phyloP scores from a whole-genome alignment of 2,888 invertebrate genomes.

The Hermodice carunculata region DNA sequence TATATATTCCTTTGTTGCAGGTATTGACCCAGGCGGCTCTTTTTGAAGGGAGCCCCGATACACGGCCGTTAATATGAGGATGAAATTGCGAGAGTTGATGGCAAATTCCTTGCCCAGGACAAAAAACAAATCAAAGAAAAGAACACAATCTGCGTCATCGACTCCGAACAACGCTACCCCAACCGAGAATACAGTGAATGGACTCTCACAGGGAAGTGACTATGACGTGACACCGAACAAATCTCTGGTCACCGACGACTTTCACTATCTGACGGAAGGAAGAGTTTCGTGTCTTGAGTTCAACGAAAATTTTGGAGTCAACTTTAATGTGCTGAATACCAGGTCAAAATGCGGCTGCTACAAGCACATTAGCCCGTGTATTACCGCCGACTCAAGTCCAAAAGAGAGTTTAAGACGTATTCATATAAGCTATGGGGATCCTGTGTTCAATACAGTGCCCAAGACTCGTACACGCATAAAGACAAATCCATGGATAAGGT shows the following conservation, averaged over 20 bases:
- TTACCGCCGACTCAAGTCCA: too few species aligned
- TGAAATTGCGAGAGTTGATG: slow-evolving; percentile 58
- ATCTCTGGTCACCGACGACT: background rate
- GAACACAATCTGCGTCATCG: slow-evolving; percentile 20
- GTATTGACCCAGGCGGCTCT: too few species aligned
- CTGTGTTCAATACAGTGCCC: slow-evolving; percentile 23
- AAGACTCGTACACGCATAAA: slow-evolving; percentile 21
- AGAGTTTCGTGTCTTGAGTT: background rate
- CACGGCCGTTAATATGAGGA: too few species aligned
- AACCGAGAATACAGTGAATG: background rate
- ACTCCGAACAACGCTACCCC: background rate
- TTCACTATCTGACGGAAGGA: background rate
- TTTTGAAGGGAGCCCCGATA: slow-evolving; percentile 17
- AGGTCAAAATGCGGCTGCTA: slow-evolving; percentile 13
- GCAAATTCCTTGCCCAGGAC: slow-evolving; percentile 54
- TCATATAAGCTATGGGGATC: too few species aligned
- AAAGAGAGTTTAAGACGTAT: too few species aligned
- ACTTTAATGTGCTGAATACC: background rate
- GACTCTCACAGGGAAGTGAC: background rate
- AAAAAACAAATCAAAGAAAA: slow-evolving; percentile 52
- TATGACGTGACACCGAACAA: background rate
- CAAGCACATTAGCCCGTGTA: slow-evolving; percentile 2
- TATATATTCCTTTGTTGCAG: too few species aligned
- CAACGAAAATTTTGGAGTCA: background rate
- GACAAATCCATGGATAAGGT: slow-evolving; percentile 33